Evolutionary conservation across 2,888 invertebrate species (phyloP).

Genomic region (Drosophila austrosaltans): DNA sequence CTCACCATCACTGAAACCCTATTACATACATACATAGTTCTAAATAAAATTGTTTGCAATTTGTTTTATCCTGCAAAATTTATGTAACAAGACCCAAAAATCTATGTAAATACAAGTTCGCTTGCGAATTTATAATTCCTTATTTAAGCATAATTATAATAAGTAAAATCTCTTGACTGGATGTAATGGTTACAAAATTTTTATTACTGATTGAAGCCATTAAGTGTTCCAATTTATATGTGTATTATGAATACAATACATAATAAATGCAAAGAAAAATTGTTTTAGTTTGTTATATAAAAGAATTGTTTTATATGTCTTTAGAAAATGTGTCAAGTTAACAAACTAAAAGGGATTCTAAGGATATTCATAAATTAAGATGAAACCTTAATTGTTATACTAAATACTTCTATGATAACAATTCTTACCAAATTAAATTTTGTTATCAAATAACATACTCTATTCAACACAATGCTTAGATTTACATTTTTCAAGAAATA

Average conservation of each 20-base stretch:
- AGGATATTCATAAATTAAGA: no score
- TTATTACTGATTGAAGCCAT: constrained; percentile 33
- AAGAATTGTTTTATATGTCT: not conserved
- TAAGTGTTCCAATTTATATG: constrained; percentile 33
- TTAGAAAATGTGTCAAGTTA: not conserved
- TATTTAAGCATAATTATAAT: constrained; percentile 34
- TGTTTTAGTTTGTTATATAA: constrained; percentile 38
- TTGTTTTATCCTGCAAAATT: constrained; percentile 66
- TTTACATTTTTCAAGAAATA: not conserved
- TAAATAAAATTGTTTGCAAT: constrained; percentile 54
- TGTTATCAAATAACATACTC: no score
- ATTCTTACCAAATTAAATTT: no score
- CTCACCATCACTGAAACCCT: not conserved
- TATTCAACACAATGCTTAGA: no score
- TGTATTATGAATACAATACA: constrained; percentile 40
- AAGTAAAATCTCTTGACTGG: constrained; percentile 50
- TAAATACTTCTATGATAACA: no score
- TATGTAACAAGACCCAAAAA: constrained; percentile 37
- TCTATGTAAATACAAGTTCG: constrained; percentile 33
- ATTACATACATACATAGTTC: constrained; percentile 47
- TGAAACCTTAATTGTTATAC: no score
- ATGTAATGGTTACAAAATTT: constrained; percentile 41
- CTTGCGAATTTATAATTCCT: constrained; percentile 52
- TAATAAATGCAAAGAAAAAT: constrained; percentile 39
- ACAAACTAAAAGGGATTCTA: no score